Evolutionary conservation across 2,797 vertebrate genomes (phyloP).

Genomic region (Centropyge bicolor): DNA sequence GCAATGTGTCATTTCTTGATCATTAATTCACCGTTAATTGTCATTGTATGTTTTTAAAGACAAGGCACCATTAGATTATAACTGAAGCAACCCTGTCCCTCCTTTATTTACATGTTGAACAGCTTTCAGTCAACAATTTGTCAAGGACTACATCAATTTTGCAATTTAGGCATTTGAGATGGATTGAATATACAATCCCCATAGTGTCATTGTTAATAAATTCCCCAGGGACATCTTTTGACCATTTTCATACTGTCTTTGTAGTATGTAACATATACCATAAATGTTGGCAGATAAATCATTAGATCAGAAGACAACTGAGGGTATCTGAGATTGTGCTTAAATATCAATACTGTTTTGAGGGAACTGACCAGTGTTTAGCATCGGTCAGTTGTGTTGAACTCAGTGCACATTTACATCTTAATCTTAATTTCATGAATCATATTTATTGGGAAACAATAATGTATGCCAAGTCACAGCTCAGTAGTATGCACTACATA

Average conservation of each 20-base stretch:
- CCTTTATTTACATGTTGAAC: background rate
- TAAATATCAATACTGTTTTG: background rate
- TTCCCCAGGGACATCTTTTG: background rate
- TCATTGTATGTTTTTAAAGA: background rate
- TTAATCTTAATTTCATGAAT: background rate
- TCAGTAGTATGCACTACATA: background rate
- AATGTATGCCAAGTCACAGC: background rate
- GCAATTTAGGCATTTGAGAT: background rate
- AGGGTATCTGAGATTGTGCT: background rate
- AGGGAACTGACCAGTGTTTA: background rate
- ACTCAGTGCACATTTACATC: background rate
- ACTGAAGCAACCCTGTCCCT: background rate
- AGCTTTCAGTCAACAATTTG: background rate
- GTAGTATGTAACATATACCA: background rate
- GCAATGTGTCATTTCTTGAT: constrained; percentile 1
- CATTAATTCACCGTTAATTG: background rate
- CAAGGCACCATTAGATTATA: background rate
- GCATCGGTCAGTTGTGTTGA: background rate
- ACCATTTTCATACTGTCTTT: background rate
- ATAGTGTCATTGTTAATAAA: background rate
- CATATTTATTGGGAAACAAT: background rate
- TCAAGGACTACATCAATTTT: background rate
- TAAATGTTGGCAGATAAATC: background rate
- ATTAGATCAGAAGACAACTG: background rate
- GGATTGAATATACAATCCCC: background rate